A percentile compares a stretch with the other conserved stretches of the same genome.
Evolutionary conservation across 2,113 vertebrate species (phyloP).

Genomic region (Ploceus nigricollis): DNA sequence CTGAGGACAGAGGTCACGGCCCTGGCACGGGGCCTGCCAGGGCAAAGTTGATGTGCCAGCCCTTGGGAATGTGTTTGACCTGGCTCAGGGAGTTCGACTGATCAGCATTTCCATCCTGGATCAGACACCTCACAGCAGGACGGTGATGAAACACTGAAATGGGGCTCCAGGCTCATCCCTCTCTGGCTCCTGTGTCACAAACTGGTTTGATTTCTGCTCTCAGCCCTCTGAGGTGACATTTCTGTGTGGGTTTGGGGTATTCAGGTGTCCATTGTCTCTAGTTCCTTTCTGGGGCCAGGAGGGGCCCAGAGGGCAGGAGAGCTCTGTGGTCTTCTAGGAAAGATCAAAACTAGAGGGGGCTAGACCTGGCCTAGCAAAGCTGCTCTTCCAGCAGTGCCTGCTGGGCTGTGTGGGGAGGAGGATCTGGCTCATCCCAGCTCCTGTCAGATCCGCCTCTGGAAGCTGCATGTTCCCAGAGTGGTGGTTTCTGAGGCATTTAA

Average conservation of each 20-base stretch:
- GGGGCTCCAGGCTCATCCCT: neutral
- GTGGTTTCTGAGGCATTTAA: neutral
- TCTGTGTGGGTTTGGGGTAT: neutral
- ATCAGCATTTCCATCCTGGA: fast-evolving
- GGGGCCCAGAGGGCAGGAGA: neutral
- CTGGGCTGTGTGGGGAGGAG: neutral
- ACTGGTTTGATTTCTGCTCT: neutral
- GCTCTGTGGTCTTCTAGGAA: neutral
- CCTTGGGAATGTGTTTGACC: neutral
- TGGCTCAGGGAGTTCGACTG: neutral
- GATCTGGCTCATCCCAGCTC: neutral
- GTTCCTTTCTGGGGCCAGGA: neutral
- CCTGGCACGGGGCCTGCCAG: neutral
- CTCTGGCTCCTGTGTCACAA: neutral
- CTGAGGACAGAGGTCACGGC: neutral
- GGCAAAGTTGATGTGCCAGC: neutral
- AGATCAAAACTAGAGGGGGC: neutral
- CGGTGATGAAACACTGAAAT: fast-evolving
- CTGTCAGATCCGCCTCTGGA: neutral
- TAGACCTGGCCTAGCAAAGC: neutral
- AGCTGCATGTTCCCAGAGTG: neutral
- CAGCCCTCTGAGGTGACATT: fast-evolving
- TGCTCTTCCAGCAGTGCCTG: neutral
- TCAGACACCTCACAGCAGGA: fast-evolving
- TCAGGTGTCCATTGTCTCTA: neutral